Conservation (phyloP, 2,888 invertebrate genomes). For the Melieria picta region DNA sequence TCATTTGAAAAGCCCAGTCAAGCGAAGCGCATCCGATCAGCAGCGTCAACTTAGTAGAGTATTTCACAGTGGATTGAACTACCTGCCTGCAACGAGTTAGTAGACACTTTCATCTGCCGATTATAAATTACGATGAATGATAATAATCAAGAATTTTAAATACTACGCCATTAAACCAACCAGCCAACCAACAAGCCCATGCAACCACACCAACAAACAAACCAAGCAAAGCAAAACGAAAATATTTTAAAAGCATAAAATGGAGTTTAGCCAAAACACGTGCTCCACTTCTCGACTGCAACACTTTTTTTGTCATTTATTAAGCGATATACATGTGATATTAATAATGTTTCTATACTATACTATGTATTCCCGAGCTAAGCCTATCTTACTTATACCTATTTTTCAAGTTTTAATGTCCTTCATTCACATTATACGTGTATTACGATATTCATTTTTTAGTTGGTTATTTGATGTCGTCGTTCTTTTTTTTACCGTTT, state of each 20-base stretch:
- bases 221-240: slow-evolving; percentile 40
- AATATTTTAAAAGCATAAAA: slow-evolving; percentile 39
- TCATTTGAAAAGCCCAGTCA: too few relatives aligned
- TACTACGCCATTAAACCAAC: slow-evolving; percentile 8
- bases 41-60: slow-evolving; percentile 18
- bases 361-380: not conserved
- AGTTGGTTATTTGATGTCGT: slow-evolving; percentile 12
- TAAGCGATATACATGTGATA: slow-evolving; percentile 13
- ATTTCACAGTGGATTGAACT: slow-evolving; percentile 58
- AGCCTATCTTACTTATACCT: not conserved
- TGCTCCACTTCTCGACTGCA: slow-evolving; percentile 46
- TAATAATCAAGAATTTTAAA: too few relatives aligned
- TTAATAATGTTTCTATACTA: slow-evolving; percentile 5
- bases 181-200: slow-evolving; percentile 16
- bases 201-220: slow-evolving; percentile 40
- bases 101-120: too few relatives aligned
- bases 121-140: too few relatives aligned
- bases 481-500: not conserved
- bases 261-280: slow-evolving; percentile 58
- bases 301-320: slow-evolving; percentile 15
- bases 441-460: slow-evolving; percentile 8
- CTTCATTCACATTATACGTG: slow-evolving; percentile 1
- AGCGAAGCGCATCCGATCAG: too few relatives aligned
- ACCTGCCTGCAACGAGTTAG: slow-evolving; percentile 26
- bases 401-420: too few relatives aligned